A percentile compares a stretch with the other conserved stretches of the same genome.
Evolutionary conservation across 2,797 vertebrate genomes (phyloP).

Genomic region (Botia almorhae): DNA sequence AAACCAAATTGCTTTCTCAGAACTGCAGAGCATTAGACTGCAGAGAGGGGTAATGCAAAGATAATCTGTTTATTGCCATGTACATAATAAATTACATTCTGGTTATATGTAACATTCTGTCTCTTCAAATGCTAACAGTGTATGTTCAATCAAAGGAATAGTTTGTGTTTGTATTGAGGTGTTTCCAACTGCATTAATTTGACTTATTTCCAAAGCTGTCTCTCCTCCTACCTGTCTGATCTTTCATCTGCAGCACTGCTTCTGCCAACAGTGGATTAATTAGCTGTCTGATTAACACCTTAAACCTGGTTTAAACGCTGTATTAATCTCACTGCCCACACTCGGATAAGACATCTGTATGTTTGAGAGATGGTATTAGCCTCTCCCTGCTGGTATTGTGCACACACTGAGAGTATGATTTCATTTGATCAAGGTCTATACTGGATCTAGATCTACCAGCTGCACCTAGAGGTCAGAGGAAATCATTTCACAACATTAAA

Average conservation of each 20-base stretch:
- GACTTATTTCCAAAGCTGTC: background rate
- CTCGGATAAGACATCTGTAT: background rate
- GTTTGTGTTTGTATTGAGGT: background rate
- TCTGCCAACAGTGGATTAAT: slow-evolving; percentile 56
- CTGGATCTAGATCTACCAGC: background rate
- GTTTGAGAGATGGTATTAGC: background rate
- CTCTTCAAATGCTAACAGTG: background rate
- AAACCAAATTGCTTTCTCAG: background rate
- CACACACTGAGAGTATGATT: too few relatives aligned
- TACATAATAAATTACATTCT: background rate
- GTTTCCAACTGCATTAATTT: background rate
- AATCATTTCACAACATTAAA: background rate
- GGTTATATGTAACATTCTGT: background rate
- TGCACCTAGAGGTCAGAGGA: background rate
- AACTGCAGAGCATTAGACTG: background rate
- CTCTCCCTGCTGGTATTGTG: background rate
- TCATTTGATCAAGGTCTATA: too few relatives aligned
- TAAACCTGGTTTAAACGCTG: slow-evolving; percentile 42
- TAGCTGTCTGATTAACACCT: slow-evolving; percentile 35
- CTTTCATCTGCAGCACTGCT: slow-evolving; percentile 36
- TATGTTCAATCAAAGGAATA: too few relatives aligned
- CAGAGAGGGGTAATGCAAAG: background rate
- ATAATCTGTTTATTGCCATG: slow-evolving; percentile 2
- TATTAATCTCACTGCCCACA: too few relatives aligned
- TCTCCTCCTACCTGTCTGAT: slow-evolving; percentile 1